Percentiles rank a stretch among this genome's conserved stretches.
Conservation (phyloP, 2,888 invertebrate genomes). For the Mythimna loreyi region DNA sequence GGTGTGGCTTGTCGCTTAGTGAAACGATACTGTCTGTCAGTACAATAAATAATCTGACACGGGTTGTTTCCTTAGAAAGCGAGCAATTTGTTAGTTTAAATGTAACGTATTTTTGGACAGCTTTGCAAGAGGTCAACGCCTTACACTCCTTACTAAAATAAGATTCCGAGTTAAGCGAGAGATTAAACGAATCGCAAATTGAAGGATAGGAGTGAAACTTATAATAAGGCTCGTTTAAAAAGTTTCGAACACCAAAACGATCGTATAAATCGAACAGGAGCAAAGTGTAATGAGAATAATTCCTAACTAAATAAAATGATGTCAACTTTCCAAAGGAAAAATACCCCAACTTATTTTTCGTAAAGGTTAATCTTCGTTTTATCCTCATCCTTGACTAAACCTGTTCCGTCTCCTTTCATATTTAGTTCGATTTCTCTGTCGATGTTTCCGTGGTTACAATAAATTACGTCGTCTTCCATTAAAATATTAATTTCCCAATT, state of each 20-base stretch:
- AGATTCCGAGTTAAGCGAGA: slow-evolving; percentile 31
- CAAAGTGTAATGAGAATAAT: slow-evolving; percentile 32
- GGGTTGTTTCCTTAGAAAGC: slow-evolving; percentile 45
- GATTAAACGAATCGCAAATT: slow-evolving; percentile 48
- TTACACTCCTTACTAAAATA: slow-evolving; percentile 22
- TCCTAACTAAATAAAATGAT: slow-evolving; percentile 9
- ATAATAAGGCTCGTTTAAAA: slow-evolving; percentile 51
- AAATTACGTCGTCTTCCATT: slow-evolving; percentile 21
- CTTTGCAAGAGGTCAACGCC: slow-evolving; percentile 17
- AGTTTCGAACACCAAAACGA: slow-evolving; percentile 28
- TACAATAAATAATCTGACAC: slow-evolving; percentile 44
- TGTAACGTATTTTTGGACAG: slow-evolving; percentile 21
- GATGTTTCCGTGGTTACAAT: not conserved
- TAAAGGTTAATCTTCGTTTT: not conserved
- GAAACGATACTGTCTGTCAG: slow-evolving; percentile 17
- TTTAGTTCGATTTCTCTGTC: not conserved
- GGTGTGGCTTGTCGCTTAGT: slow-evolving; percentile 7
- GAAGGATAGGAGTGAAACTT: slow-evolving; percentile 49
- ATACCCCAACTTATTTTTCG: not conserved
- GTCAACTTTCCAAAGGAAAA: not conserved
- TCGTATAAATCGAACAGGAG: slow-evolving; percentile 11
- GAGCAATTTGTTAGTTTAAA: slow-evolving; percentile 36
- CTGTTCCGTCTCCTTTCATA: not conserved
- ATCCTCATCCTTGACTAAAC: not conserved
- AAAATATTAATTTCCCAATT: slow-evolving; percentile 39